phyloP scores from a whole-genome alignment of 2,797 vertebrate species.

The Hozukius guyotensis region DNA sequence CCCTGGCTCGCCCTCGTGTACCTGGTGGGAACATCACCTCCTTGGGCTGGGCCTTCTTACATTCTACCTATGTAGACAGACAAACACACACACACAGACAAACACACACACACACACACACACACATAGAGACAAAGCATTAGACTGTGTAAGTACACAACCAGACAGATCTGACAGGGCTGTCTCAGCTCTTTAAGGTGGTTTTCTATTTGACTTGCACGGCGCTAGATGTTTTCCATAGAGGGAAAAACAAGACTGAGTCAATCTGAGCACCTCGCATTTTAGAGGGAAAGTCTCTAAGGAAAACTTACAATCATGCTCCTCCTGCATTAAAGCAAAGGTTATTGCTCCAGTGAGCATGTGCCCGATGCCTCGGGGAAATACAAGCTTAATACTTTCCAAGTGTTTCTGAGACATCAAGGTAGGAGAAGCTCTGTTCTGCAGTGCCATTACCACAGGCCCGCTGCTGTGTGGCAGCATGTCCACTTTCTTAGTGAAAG shows the following conservation, averaged over 20 bases:
- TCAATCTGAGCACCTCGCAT: conserved; percentile 73
- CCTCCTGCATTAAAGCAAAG: conserved; percentile 78
- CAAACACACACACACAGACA: conserved; percentile 55
- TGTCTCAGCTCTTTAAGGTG: conserved; percentile 74
- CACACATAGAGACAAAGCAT: conserved; percentile 60
- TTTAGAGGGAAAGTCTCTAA: conserved; percentile 68
- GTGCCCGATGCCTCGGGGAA: conserved; percentile 72
- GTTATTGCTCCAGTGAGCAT: conserved; percentile 77
- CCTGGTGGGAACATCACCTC: conserved; percentile 99
- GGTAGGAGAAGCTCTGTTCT: conserved; percentile 61
- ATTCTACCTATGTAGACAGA: conserved; percentile 93
- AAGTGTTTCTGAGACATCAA: conserved; percentile 70
- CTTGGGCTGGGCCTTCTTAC: conserved; percentile 99
- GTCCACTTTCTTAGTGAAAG: conserved; percentile 42
- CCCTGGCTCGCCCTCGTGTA: conserved; percentile 93
- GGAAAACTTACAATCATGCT: conserved; percentile 79
- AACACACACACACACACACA: conserved; percentile 36
- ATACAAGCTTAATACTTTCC: conserved; percentile 77
- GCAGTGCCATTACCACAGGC: conserved; percentile 38
- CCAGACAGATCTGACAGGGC: conserved; percentile 76
- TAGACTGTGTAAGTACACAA: conserved; percentile 70
- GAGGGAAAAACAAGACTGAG: conserved; percentile 71
- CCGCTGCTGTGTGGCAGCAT: conserved; percentile 36
- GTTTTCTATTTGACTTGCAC: conserved; percentile 78
- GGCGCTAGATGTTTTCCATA: conserved; percentile 68